Evolutionary conservation across 2,888 invertebrate genomes (phyloP).

Genomic region (Netelia virgata): DNA sequence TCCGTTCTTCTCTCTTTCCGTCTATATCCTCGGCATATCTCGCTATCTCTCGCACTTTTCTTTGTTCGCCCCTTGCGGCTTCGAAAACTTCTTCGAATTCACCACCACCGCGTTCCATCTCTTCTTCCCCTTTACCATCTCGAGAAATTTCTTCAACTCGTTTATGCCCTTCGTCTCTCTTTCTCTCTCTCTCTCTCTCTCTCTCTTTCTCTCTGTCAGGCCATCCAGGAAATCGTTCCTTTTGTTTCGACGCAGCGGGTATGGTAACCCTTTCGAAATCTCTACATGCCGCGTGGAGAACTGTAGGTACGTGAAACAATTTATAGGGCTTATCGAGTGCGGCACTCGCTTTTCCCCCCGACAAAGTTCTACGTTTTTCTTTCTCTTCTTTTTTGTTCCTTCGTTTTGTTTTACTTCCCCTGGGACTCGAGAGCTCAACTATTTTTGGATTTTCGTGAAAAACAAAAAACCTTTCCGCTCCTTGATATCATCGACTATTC

Average conservation of each 20-base stretch:
- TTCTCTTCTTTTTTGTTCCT: neutral
- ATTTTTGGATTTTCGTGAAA: no score
- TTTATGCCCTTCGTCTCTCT: constrained; percentile 40
- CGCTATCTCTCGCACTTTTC: neutral
- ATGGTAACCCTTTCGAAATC: constrained; percentile 13
- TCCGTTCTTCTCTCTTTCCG: constrained; percentile 43
- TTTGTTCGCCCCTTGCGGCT: constrained; percentile 28
- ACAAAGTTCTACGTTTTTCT: neutral
- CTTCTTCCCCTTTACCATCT: constrained; percentile 45
- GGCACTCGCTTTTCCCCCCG: neutral
- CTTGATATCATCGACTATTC: neutral
- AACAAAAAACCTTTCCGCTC: neutral
- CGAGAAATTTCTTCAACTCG: constrained; percentile 56
- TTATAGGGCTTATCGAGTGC: constrained; percentile 1
- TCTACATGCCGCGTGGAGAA: neutral
- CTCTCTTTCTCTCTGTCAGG: neutral
- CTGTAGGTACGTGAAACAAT: neutral
- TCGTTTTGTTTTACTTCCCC: no score
- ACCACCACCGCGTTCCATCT: constrained; percentile 38
- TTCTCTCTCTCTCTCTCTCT: neutral
- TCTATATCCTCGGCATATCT: neutral
- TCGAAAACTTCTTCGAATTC: constrained; percentile 56
- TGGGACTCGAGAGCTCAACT: no score
- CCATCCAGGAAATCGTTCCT: constrained; percentile 39
- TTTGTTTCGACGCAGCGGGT: constrained; percentile 35